Percentiles rank a stretch among this genome's conserved stretches.
Evolutionary conservation across 2,888 invertebrate species (phyloP).

Genomic region (Tenthredo scrophulariae): DNA sequence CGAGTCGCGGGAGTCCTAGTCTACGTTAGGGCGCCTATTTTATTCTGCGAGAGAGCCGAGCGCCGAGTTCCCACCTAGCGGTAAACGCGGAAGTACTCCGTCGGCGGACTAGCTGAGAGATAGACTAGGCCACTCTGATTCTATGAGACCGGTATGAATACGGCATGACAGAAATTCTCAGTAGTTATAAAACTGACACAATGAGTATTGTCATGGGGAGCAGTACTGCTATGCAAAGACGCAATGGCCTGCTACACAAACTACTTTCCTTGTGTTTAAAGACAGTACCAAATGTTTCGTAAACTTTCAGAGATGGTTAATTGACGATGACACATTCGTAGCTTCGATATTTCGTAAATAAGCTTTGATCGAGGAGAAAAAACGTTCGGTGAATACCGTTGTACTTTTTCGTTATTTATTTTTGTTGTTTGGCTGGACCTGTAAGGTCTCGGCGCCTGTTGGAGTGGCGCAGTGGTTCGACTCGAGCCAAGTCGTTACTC

Average conservation of each 20-base stretch:
- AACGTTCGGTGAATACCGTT: background rate
- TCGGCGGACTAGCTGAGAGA: no score
- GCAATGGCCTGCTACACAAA: no score
- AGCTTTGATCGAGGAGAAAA: background rate
- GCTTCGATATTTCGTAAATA: no score
- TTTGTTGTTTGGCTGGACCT: background rate
- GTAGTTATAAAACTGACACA: no score
- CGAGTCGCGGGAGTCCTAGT: conserved; percentile 4
- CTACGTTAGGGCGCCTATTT: background rate
- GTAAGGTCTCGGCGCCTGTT: background rate
- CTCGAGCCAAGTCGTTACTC: conserved; percentile 47
- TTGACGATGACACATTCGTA: background rate
- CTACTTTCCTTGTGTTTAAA: background rate
- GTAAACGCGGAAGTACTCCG: background rate
- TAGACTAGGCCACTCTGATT: background rate
- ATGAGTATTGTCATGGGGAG: no score
- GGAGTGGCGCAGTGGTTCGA: background rate
- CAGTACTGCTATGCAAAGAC: no score
- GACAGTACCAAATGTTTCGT: background rate
- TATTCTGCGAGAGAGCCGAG: background rate
- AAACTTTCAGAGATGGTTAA: background rate
- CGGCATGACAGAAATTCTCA: no score
- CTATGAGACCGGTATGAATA: background rate
- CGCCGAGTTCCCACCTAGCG: background rate
- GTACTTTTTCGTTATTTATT: background rate